Evolutionary conservation across 2,888 invertebrate genomes (phyloP), one percentile per base, ranked within the genome.

Genomic region (Caenorhabditis doughertyi): DNA sequence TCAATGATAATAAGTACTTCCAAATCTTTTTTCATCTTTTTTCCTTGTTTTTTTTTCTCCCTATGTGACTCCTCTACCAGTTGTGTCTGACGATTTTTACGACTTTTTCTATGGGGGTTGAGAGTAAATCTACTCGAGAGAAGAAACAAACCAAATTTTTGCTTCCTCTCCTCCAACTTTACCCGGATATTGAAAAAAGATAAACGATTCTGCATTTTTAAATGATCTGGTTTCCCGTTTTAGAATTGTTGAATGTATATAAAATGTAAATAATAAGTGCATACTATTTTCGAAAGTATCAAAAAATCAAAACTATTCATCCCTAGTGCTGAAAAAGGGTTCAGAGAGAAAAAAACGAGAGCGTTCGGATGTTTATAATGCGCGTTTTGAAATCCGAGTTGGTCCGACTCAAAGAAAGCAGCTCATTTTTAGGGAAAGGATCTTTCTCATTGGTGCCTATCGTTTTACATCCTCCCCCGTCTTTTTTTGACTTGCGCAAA

Each of bases 401-500:
- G 51, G 60, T 62, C 32, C 62, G 72, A 60, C 51, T 62, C 42
- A 55, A 72, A 73, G 55, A 74, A 76, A 39, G 76, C 76, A 76
- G 76, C 76, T 76, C 76, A 76, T 76, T 76, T 76, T 67, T 76
- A 65, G 67, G 51, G 62, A 65, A 60, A 68, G 55, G 68, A 68
- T 76, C 80, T 29, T 76, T 71, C 47, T 62, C 42, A 42, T 49
- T 67, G 58, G 65, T 51, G 76, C 60, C 80, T 74, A 70, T 77
- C 71, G 77, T 76, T 68, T 80, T 80, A 60, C 80, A 80, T 58
- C 83, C 83, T 67, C 80, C 80, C 68, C 79, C 80, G 72, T 80
- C 76, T 58, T 83, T 73, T 27, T 55, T 47, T 60, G 51, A 44
- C 70, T 74, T 44, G 18, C 53, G 42, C 65, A 56, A 55, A 74